Evolutionary conservation across 2,797 vertebrate genomes (phyloP), one percentile per base, ranked within the genome.

Genomic region (Sebastiscus tertius): DNA sequence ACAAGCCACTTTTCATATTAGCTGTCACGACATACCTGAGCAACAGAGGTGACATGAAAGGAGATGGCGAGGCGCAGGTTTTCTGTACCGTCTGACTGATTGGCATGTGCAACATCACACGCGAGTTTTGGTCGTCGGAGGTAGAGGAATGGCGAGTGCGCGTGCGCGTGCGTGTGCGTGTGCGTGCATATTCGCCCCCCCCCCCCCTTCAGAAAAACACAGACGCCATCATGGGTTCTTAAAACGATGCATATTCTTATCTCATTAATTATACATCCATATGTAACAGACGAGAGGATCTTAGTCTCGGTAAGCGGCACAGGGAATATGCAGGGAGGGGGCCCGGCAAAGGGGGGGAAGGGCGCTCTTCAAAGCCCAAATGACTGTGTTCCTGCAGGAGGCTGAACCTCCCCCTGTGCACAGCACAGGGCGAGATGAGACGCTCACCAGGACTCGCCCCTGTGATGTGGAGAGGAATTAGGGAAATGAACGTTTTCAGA

Each of bases 211-310:
- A 60, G 67, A 93, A 93, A 94, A 94, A 88, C 87, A 89, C 88
- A 94, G 93, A 92, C 91, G 68, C 90, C 88, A 86, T 86, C 81
- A 80, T 81, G 84, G 87, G 80, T 93, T 93, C 93, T 94, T 91
- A 94, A 95, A 95, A 90, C 85, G 91, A 94, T 94, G 94, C 94
- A 94, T 94, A 94, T 94, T 94, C 93, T 93, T 93, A 92, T 94
- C 94, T 95, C 94, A 95, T 95, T 95, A 95, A 95, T 95, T 95
- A 95, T 95, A 95, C 94, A 95, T 95, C 94, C 94, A 94, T 95
- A 94, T 95, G 94, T 95, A 95, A 94, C 93, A 95, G 94, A 95
- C 94, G 93, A 94, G 94, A 94, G 93, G 92, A 94, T 95, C 94
- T 95, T 95, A 95, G 94, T 94, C 89, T 93, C 93, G 79, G 94